Percentiles rank a stretch among this genome's conserved stretches.
These are phyloP conservation scores for Bombus picipes DNA, from an alignment of 1,140 invertebrate species.

Conservation along the genomic window DNA sequence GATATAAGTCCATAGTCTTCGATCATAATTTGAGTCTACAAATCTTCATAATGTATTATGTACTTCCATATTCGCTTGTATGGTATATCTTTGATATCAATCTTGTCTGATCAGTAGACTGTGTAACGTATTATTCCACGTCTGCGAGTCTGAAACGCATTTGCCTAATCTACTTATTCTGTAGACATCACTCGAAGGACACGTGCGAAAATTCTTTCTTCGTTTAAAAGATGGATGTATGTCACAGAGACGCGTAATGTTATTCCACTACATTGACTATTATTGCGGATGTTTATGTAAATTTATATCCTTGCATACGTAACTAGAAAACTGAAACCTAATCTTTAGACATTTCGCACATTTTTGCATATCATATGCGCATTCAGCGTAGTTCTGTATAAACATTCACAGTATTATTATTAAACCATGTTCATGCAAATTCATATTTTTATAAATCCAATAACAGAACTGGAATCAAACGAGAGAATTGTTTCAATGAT, in stretches of 20 bases:
- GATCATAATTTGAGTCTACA: background rate
- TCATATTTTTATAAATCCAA: too few species aligned
- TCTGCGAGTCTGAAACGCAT: background rate
- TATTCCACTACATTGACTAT: background rate
- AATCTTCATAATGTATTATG: background rate
- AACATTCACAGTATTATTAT: too few species aligned
- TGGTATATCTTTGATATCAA: background rate
- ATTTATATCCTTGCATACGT: background rate
- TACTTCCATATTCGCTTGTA: background rate
- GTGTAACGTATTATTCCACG: background rate
- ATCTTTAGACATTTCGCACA: background rate
- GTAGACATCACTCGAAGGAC: background rate
- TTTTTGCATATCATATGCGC: too few species aligned
- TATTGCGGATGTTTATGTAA: background rate
- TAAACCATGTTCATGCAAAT: too few species aligned
- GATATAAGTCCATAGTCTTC: background rate
- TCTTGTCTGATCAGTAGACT: background rate
- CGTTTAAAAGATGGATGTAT: background rate
- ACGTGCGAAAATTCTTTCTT: too few species aligned
- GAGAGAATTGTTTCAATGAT: too few species aligned
- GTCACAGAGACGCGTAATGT: background rate
- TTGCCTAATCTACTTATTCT: background rate
- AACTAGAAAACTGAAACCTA: background rate
- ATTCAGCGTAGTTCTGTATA: too few species aligned
- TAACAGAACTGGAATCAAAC: too few species aligned